These are phyloP conservation scores for Steinernema feltiae DNA, from an alignment of 1,140 invertebrate genomes.

Conservation along the genomic window DNA sequence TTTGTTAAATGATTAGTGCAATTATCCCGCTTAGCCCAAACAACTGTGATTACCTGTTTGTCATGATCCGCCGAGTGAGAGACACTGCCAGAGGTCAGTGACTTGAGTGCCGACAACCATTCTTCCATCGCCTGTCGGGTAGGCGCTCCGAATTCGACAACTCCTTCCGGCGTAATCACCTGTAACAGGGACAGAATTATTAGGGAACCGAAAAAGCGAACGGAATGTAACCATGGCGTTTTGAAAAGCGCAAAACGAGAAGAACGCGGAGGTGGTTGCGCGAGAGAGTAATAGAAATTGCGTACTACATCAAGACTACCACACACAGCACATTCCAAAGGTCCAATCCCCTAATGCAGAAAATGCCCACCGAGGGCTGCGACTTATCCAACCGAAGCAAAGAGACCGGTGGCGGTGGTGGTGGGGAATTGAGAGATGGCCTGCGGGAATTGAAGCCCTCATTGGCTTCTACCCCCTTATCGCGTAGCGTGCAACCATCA, in stretches of 20 bases:
- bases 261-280: not conserved
- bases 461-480: not conserved
- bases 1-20: too few relatives aligned
- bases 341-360: not conserved
- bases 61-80: not conserved
- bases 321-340: too few relatives aligned
- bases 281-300: not conserved
- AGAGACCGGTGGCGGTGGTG: not conserved
- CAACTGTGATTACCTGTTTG: constrained; percentile 5
- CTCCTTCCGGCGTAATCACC: constrained; percentile 1
- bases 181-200: not conserved
- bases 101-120: constrained; percentile 8
- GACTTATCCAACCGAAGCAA: not conserved
- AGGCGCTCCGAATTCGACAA: not conserved
- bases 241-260: not conserved
- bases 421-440: not conserved
- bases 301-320: not conserved
- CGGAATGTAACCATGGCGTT: not conserved
- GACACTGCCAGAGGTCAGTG: not conserved
- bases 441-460: not conserved
- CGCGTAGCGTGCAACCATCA: not conserved
- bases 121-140: constrained; percentile 12
- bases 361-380: not conserved
- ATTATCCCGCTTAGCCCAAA: too few relatives aligned
- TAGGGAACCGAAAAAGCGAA: too few relatives aligned